A percentile compares a stretch with the other conserved stretches of the same genome.
Conservation (phyloP, 2,888 invertebrate species). For the Sylvicola fuscatus region DNA sequence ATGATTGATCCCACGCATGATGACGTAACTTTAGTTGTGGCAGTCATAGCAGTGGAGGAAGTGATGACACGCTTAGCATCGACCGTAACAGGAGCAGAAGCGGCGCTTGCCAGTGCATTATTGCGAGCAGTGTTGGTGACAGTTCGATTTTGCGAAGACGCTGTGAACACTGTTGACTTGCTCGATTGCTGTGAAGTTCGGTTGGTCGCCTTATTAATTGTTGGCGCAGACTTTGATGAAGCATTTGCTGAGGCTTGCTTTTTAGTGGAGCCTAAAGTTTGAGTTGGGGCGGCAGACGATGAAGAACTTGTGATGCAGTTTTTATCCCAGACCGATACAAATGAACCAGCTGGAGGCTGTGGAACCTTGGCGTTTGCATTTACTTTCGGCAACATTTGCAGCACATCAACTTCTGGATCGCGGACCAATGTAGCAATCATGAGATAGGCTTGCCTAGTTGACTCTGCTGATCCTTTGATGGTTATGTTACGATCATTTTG, state of each 20-base stretch:
- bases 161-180: neutral
- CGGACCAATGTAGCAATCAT: constrained; percentile 83
- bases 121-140: constrained; percentile 14
- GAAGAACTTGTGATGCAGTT: constrained; percentile 11
- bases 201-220: constrained; percentile 1
- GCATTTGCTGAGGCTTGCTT: neutral
- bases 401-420: constrained; percentile 85
- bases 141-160: constrained; percentile 8
- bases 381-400: constrained; percentile 53
- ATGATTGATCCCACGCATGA: constrained; percentile 9
- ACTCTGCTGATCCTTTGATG: constrained; percentile 83
- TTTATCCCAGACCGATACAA: constrained; percentile 19
- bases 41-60: constrained; percentile 7
- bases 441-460: constrained; percentile 78
- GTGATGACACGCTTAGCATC: constrained; percentile 15
- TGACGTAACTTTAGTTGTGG: constrained; percentile 14
- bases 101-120: constrained; percentile 17
- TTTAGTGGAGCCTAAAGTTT: neutral
- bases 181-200: neutral
- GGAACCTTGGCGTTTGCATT: constrained; percentile 19
- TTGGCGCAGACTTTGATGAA: neutral
- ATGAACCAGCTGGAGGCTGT: too few relatives aligned
- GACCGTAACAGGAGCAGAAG: constrained; percentile 12
- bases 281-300: neutral
- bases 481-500: constrained; percentile 89